A percentile compares a stretch with the other conserved stretches of the same genome.
phyloP scores from a whole-genome alignment of 64 coral and sea anemone genomes.

The Dendronephthya gigantea region DNA sequence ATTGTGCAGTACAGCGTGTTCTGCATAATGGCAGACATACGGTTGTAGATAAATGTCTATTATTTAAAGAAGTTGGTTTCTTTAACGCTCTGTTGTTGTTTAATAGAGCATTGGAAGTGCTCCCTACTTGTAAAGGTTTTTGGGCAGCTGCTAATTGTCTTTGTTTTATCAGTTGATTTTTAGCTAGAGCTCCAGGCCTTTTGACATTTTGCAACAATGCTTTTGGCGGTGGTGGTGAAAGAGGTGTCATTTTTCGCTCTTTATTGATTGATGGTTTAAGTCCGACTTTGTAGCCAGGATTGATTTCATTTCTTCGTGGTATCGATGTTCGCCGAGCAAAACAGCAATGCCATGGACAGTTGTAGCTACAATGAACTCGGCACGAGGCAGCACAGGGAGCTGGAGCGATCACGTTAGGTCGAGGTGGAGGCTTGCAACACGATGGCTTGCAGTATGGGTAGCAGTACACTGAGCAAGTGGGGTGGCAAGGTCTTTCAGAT shows the following conservation, averaged over 20 bases:
- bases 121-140: not conserved
- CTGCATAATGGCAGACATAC: not conserved
- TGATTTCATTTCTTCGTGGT: not conserved
- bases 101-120: not conserved
- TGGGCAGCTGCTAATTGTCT: not conserved
- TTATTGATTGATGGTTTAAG: too few species aligned
- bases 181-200: not conserved
- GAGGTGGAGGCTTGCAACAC: not conserved
- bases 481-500: not conserved
- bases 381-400: slow-evolving; percentile 13
- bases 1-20: not conserved
- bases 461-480: slow-evolving; percentile 35
- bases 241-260: too few species aligned
- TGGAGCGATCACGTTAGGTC: not conserved
- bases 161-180: not conserved
- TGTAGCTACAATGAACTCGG: not conserved
- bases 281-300: not conserved
- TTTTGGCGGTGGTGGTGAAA: too few species aligned
- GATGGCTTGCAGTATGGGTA: not conserved
- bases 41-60: not conserved
- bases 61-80: not conserved
- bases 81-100: not conserved
- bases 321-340: not conserved
- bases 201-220: too few species aligned
- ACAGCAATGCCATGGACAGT: slow-evolving; percentile 16